Conservation (phyloP, 35 echinoderm and acorn worm genomes). For the Ptychodera flava region DNA sequence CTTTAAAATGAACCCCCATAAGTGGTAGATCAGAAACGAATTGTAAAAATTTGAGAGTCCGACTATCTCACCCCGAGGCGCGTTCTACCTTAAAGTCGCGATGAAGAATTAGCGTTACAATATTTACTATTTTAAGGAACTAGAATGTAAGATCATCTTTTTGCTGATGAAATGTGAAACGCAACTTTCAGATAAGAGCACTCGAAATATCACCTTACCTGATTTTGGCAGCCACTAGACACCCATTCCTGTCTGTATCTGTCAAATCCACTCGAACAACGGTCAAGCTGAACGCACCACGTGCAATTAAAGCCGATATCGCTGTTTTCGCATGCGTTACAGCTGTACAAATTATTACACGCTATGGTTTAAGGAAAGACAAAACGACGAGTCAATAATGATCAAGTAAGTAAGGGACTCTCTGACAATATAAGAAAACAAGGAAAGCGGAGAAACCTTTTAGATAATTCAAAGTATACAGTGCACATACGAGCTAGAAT, state of each 20-base stretch:
- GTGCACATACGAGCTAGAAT: not conserved
- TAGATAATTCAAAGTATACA: not conserved
- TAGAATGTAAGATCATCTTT: not conserved
- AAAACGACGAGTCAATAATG: too few relatives aligned
- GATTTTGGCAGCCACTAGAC: not conserved
- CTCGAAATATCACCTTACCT: conserved; percentile 9
- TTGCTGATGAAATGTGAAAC: not conserved
- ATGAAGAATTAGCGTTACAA: too few relatives aligned
- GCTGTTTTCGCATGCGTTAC: not conserved
- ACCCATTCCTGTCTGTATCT: conserved; percentile 5
- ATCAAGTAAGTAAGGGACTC: too few relatives aligned
- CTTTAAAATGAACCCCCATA: too few relatives aligned
- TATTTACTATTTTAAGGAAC: too few relatives aligned
- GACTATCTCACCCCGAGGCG: not conserved
- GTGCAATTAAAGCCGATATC: conserved; percentile 12
- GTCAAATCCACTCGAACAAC: conserved; percentile 16
- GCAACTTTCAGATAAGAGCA: not conserved
- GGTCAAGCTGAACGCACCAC: not conserved
- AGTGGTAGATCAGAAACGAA: too few relatives aligned
- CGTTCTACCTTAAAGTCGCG: not conserved
- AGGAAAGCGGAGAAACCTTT: not conserved
- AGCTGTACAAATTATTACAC: not conserved
- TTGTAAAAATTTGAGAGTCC: not conserved
- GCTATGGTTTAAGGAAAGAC: too few relatives aligned
- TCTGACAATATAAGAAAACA: conserved; percentile 5